Evolutionary conservation across 2,888 invertebrate genomes (phyloP).

Genomic region (Xanthorhoe spadicearia): DNA sequence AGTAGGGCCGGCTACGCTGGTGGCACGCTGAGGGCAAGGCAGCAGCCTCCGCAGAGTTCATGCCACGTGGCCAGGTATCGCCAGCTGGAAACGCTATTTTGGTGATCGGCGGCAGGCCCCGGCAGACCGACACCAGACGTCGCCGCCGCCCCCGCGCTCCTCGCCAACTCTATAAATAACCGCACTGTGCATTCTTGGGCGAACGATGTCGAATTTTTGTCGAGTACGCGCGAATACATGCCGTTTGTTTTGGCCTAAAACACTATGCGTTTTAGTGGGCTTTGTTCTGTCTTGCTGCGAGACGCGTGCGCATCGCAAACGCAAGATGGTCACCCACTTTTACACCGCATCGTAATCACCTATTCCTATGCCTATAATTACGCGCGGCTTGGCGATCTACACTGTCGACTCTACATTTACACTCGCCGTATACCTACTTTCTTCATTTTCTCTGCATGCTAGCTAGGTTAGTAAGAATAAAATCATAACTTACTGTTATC

Average conservation of each 20-base stretch:
- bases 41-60: conserved; percentile 55
- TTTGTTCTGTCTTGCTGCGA: conserved; percentile 31
- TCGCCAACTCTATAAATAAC: conserved; percentile 80
- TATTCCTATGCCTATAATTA: conserved; percentile 43
- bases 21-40: conserved; percentile 53
- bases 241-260: conserved; percentile 80
- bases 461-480: neutral
- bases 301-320: conserved; percentile 34
- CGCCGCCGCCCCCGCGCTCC: conserved; percentile 84
- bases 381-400: conserved; percentile 37
- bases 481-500: too few relatives aligned
- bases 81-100: conserved; percentile 84
- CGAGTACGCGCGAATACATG: conserved; percentile 84
- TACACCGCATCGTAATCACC: conserved; percentile 33
- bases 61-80: conserved; percentile 82
- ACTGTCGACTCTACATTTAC: conserved; percentile 35
- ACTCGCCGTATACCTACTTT: conserved; percentile 18
- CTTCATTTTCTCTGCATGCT: neutral
- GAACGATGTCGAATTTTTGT: conserved; percentile 85
- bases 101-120: conserved; percentile 86
- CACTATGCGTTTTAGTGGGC: conserved; percentile 39
- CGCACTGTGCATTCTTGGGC: conserved; percentile 84
- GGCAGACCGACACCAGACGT: conserved; percentile 86
- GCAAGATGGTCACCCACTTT: conserved; percentile 28
- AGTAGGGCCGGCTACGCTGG: conserved; percentile 24